Evolutionary conservation across 1,140 invertebrate genomes (phyloP).

Genomic region (Mamestra configurata): DNA sequence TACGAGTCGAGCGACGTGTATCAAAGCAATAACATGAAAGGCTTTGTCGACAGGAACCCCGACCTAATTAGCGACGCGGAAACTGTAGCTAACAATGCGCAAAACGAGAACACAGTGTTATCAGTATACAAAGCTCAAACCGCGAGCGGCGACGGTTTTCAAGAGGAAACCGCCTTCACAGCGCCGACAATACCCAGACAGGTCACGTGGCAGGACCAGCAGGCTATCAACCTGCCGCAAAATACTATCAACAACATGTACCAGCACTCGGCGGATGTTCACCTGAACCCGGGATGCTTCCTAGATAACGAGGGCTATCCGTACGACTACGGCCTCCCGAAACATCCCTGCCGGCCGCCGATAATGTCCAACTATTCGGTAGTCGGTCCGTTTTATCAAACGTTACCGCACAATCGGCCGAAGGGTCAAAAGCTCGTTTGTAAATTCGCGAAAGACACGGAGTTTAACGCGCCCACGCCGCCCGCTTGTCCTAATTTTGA

Average conservation of each 20-base stretch:
- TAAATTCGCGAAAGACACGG: conserved; percentile 87
- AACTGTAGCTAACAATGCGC: conserved; percentile 90
- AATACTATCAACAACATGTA: conserved; percentile 82
- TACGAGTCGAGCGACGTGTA: conserved; percentile 80
- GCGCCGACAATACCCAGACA: conserved; percentile 80
- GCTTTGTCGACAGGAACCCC: conserved; percentile 91
- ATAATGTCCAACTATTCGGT: conserved; percentile 87
- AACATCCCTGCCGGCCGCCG: conserved; percentile 88
- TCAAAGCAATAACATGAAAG: conserved; percentile 86
- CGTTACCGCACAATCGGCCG: conserved; percentile 91
- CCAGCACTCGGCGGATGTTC: conserved; percentile 90
- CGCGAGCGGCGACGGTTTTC: conserved; percentile 74
- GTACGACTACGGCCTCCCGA: conserved; percentile 93
- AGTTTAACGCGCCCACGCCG: conserved; percentile 76
- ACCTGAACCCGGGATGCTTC: conserved; percentile 90
- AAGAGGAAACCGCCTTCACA: conserved; percentile 85
- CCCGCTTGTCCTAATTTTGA: conserved; percentile 79
- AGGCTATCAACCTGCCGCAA: conserved; percentile 86
- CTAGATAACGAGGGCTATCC: conserved; percentile 93
- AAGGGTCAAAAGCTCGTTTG: conserved; percentile 90
- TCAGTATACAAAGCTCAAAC: conserved; percentile 82
- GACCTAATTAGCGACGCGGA: conserved; percentile 93
- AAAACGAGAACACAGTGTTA: conserved; percentile 86
- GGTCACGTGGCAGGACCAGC: conserved; percentile 87
- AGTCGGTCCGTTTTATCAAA: conserved; percentile 90